Percentiles rank a stretch among this genome's conserved stretches.
phyloP scores from a whole-genome alignment of 2,113 vertebrate genomes.

The Thinocorus orbignyianus region DNA sequence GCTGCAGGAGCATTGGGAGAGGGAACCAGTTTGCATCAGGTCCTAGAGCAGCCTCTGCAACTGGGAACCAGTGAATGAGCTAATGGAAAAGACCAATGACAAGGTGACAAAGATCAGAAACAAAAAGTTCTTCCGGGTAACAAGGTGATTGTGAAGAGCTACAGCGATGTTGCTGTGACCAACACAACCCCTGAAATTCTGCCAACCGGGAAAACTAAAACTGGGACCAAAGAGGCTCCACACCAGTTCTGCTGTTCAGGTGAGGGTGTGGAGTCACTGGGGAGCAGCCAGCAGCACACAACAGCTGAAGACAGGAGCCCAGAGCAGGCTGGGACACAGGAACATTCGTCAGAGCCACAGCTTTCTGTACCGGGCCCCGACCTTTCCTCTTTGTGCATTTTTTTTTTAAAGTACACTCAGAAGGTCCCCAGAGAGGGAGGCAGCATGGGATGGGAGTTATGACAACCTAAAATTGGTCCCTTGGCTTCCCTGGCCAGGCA shows the following conservation, averaged over 20 bases:
- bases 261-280: neutral
- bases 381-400: too few relatives aligned
- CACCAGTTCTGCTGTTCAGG: neutral
- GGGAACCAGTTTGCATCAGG: neutral
- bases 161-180: neutral
- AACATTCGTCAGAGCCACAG: fast-evolving
- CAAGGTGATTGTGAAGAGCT: neutral
- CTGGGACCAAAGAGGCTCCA: neutral
- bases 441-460: fast-evolving
- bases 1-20: neutral
- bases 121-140: neutral
- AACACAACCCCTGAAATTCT: neutral
- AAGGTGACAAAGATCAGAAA: neutral
- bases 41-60: neutral
- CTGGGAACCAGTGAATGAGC: fast-evolving
- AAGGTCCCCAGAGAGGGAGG: too few relatives aligned
- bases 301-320: neutral
- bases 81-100: neutral
- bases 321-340: neutral
- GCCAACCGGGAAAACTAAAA: neutral
- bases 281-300: neutral
- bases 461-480: neutral
- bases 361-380: too few relatives aligned
- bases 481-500: neutral
- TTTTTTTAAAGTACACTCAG: neutral